These are phyloP conservation scores for Eurois occulta DNA, from an alignment of 2,888 invertebrate species.

Conservation along the genomic window DNA sequence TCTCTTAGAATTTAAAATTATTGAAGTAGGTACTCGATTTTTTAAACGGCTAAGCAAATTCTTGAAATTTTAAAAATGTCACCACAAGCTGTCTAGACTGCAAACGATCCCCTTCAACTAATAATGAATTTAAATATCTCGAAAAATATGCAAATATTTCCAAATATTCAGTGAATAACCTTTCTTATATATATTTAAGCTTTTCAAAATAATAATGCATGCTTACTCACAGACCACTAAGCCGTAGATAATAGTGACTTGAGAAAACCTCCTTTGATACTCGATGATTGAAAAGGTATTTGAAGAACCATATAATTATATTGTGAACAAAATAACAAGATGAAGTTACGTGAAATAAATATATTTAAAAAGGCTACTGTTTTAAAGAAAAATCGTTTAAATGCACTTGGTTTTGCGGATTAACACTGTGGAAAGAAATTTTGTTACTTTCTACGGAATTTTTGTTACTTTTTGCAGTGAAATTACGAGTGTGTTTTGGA, in stretches of 20 bases:
- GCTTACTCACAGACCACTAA: conserved; percentile 37
- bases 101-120: conserved; percentile 27
- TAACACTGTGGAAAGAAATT: too few relatives aligned
- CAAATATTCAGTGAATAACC: conserved; percentile 23
- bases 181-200: conserved; percentile 15
- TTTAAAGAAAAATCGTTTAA: background rate
- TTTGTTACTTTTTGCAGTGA: too few relatives aligned
- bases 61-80: conserved; percentile 37
- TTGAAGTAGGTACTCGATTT: background rate
- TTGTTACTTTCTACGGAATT: too few relatives aligned
- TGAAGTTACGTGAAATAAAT: background rate
- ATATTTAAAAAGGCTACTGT: background rate
- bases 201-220: conserved; percentile 15
- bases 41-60: background rate
- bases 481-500: too few relatives aligned
- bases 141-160: conserved; percentile 23
- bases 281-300: conserved; percentile 29
- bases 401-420: too few relatives aligned
- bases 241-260: conserved; percentile 42
- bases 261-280: conserved; percentile 46
- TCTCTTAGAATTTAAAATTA: conserved; percentile 27
- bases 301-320: conserved; percentile 45
- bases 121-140: conserved; percentile 36
- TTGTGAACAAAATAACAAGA: conserved; percentile 39
- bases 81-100: conserved; percentile 46